Conservation (phyloP, 2,113 vertebrate species). For the Ptychochromis oligacanthus region DNA sequence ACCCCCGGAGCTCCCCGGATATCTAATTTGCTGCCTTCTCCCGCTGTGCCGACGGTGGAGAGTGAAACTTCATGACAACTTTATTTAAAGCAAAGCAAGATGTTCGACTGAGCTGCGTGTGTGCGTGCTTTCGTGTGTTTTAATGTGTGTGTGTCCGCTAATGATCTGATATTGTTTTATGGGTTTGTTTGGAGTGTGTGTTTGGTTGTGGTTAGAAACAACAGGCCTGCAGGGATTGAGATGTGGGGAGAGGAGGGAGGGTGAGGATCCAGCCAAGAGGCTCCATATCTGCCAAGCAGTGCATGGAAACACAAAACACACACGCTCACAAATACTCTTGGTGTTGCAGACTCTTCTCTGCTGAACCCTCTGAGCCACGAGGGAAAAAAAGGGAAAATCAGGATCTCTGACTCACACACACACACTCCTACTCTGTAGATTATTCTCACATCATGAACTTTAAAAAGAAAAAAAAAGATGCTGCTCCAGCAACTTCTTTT, state of each 20-base stretch:
- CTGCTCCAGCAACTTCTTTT: constrained; percentile 2
- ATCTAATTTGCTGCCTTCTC: not conserved
- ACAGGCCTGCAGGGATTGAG: constrained; percentile 42
- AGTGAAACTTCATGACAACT: constrained; percentile 16
- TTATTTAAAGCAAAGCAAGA: constrained; percentile 41
- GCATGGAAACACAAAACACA: constrained; percentile 15
- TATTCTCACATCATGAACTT: constrained; percentile 9
- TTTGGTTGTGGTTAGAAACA: constrained; percentile 46
- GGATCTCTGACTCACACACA: not conserved
- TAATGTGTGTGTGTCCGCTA: not conserved
- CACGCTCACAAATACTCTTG: constrained; percentile 9
- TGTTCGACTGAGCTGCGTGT: not conserved
- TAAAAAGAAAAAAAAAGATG: constrained; percentile 5
- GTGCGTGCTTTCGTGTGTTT: not conserved
- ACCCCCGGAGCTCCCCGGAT: not conserved
- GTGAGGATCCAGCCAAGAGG: constrained; percentile 33
- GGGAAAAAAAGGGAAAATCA: not conserved
- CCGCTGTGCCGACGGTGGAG: not conserved
- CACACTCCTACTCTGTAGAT: not conserved
- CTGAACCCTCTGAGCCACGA: constrained; percentile 28
- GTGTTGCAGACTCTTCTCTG: constrained; percentile 37
- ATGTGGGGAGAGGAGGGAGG: constrained; percentile 3
- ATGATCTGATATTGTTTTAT: constrained; percentile 50
- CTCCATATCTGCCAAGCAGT: constrained; percentile 30
- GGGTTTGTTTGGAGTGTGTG: constrained; percentile 28